Conservation (phyloP, 2,888 invertebrate species). For the Tholera decimalis region DNA sequence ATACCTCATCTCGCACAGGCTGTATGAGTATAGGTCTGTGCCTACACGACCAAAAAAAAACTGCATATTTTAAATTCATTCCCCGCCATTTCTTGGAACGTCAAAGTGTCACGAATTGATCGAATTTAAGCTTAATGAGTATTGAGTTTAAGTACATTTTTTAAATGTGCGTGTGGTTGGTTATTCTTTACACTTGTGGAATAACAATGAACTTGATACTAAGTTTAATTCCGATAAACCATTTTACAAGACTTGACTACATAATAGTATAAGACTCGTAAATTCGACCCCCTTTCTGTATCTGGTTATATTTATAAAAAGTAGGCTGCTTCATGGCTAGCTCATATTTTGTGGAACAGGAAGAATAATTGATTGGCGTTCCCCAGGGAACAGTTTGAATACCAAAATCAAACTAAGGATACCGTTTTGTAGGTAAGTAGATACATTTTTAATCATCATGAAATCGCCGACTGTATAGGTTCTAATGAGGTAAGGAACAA, state of each 20-base stretch:
- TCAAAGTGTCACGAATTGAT: conserved; percentile 11
- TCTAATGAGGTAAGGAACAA: too few species aligned
- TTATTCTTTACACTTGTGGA: conserved; percentile 39
- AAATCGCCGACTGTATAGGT: too few species aligned
- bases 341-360: background rate
- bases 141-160: background rate
- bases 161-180: background rate
- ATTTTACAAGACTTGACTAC: conserved; percentile 5
- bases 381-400: conserved; percentile 7
- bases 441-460: too few species aligned
- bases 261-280: background rate
- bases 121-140: conserved; percentile 40
- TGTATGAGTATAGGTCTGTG: conserved; percentile 10
- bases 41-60: conserved; percentile 42
- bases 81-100: conserved; percentile 63
- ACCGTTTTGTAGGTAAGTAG: too few species aligned
- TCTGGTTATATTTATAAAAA: background rate
- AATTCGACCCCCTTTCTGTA: background rate
- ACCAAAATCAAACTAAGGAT: background rate
- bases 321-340: background rate
- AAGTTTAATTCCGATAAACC: conserved; percentile 26
- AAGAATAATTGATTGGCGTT: background rate
- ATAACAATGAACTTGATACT: conserved; percentile 53
- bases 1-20: conserved; percentile 20
- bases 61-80: conserved; percentile 53